These are phyloP conservation scores for Melanotaenia nigrans DNA, from an alignment of 2,797 vertebrate species.

Conservation along the genomic window DNA sequence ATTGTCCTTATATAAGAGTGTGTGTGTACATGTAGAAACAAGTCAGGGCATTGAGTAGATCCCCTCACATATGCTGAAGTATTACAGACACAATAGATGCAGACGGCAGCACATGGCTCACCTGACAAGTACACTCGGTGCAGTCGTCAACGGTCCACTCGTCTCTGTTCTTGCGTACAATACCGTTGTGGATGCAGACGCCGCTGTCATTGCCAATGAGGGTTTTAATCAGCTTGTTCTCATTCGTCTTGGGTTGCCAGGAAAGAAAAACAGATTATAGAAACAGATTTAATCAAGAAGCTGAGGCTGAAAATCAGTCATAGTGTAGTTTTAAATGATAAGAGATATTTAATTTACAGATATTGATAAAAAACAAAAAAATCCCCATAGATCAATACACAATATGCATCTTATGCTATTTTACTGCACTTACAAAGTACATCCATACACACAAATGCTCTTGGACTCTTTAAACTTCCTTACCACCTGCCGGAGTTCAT, in stretches of 20 bases:
- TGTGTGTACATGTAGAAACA: slow-evolving; percentile 32
- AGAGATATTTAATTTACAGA: background rate
- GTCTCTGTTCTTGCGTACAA: slow-evolving; percentile 89
- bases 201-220: slow-evolving; percentile 83
- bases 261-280: slow-evolving; percentile 2
- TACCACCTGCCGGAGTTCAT: slow-evolving; percentile 92
- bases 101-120: slow-evolving; percentile 64
- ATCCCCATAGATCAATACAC: background rate
- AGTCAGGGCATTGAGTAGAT: background rate
- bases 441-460: slow-evolving; percentile 1
- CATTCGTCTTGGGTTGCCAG: slow-evolving; percentile 81
- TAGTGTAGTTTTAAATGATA: background rate
- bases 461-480: slow-evolving; percentile 53
- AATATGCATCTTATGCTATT: background rate
- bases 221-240: slow-evolving; percentile 86
- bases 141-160: slow-evolving; percentile 98
- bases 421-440: slow-evolving; percentile 10
- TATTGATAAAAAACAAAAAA: background rate
- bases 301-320: background rate
- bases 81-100: slow-evolving; percentile 7
- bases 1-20: slow-evolving; percentile 1
- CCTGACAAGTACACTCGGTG: slow-evolving; percentile 97
- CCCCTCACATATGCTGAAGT: slow-evolving; percentile 8
- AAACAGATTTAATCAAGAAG: background rate
- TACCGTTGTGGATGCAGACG: slow-evolving; percentile 92